Percentiles rank a stretch among this genome's conserved stretches.
phyloP scores from a whole-genome alignment of 2,888 invertebrate species.

The Hermaeophaga mercurialis region DNA sequence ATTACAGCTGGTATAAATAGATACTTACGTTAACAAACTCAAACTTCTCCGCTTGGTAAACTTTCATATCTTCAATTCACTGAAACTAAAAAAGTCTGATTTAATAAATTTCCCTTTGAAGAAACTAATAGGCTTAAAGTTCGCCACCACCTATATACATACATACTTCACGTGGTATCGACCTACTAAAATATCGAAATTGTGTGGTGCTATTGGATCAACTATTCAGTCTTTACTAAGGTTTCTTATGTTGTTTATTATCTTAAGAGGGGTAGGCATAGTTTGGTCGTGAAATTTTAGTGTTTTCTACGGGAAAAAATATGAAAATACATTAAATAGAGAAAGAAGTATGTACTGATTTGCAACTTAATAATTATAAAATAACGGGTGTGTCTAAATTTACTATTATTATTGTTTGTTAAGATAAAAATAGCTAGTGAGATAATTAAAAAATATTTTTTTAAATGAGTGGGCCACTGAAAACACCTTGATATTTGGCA shows the following conservation, averaged over 20 bases:
- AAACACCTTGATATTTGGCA: too few relatives aligned
- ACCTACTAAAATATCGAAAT: slow-evolving; percentile 21
- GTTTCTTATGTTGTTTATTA: too few relatives aligned
- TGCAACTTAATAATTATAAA: too few relatives aligned
- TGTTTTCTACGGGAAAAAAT: neutral
- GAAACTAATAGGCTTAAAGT: slow-evolving; percentile 15
- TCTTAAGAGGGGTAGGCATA: slow-evolving; percentile 9
- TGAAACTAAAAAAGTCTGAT: slow-evolving; percentile 12
- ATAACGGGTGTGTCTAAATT: too few relatives aligned
- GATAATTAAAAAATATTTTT: too few relatives aligned
- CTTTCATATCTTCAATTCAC: slow-evolving; percentile 7
- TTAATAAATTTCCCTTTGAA: slow-evolving; percentile 1
- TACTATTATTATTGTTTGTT: too few relatives aligned
- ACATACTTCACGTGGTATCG: slow-evolving; percentile 6
- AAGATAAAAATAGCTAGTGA: too few relatives aligned
- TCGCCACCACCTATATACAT: neutral
- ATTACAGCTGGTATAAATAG: too few relatives aligned
- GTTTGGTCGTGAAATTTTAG: neutral
- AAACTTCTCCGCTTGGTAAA: slow-evolving; percentile 8
- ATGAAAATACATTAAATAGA: too few relatives aligned
- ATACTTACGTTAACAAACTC: slow-evolving; percentile 10
- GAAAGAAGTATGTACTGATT: too few relatives aligned
- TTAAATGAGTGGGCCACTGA: too few relatives aligned
- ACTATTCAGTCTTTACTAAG: slow-evolving; percentile 20
- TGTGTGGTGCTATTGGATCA: neutral